Evolutionary conservation across 1,140 invertebrate genomes (phyloP), one percentile per base, ranked within the genome.

Genomic region (Drosophila pandora): DNA sequence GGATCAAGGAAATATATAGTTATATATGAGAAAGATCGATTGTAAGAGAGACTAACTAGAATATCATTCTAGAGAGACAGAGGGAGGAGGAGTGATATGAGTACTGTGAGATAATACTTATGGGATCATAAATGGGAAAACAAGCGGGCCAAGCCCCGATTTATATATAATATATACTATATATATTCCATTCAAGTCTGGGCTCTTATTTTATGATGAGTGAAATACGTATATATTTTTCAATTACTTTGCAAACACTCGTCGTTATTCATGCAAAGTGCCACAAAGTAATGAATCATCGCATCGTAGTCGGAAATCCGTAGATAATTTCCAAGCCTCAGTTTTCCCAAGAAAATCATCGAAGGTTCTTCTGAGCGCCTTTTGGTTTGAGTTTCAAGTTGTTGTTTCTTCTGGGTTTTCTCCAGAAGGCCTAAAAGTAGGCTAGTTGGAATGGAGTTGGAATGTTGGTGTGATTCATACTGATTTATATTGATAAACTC

Each of bases 351-450:
- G 34, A 12, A n/a, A 4, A 2, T 10, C 10, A 12, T 37, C 12
- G 10, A 12, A 37, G 10, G 10, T 12, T 37, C 39, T 12, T 37
- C 39, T 30, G 37, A 25, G 22, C 30, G 37, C 23, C 32, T 23
- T 21, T 9, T 37, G 21, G 25, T 9, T 48, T 30, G 21, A 22
- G 48, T 23, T 39, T 62, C 56, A 63, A 50, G 30, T 17, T 17
- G 17, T 17, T 5, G 22, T 47, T 23, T 62, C 23, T 63, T 59
- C 10, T 12, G 12, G n/a, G 9, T n/a, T 12, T 37, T 37, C 10
- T n/a, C 12, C 9, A 32, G 17, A 49, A 59, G 32, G 79, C 80
- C 80, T 83, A 72, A 83, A 83, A 83, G 80, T 83, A 83, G 76
- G 81, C 80, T 64, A 71, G 28, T 68, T 32, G 32, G 32, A 34